Evolutionary conservation across 2,888 invertebrate species (phyloP).

Genomic region (Lepidochitona cinerea): DNA sequence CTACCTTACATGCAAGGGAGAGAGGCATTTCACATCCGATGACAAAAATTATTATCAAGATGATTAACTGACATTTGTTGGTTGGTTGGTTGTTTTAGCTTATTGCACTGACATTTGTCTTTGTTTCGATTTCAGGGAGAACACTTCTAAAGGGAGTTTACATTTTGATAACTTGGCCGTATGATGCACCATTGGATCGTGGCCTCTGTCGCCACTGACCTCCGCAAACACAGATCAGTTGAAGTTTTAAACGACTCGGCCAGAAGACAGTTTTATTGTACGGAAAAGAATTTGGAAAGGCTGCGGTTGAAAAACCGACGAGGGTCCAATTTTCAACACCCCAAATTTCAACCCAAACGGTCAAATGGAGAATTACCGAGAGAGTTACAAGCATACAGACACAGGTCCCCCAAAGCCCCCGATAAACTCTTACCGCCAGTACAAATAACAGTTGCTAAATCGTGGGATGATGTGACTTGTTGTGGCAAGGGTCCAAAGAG

Average conservation of each 20-base stretch:
- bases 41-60: too few relatives aligned
- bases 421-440: neutral
- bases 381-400: neutral
- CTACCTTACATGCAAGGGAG: too few relatives aligned
- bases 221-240: neutral
- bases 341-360: neutral
- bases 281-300: neutral
- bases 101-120: too few relatives aligned
- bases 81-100: too few relatives aligned
- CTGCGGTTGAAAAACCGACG: neutral
- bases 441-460: neutral
- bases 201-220: neutral
- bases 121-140: too few relatives aligned
- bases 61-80: too few relatives aligned
- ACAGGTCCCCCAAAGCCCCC: neutral
- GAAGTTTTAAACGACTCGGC: neutral
- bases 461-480: slow-evolving; percentile 2
- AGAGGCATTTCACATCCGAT: too few relatives aligned
- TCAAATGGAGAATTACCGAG: neutral
- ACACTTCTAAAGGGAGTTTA: too few relatives aligned
- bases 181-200: slow-evolving; percentile 7
- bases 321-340: neutral
- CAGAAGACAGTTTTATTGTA: neutral
- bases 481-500: neutral
- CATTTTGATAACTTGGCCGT: neutral